Conservation (phyloP, 2,113 vertebrate genomes). For the Dendrocopos noguchii region DNA sequence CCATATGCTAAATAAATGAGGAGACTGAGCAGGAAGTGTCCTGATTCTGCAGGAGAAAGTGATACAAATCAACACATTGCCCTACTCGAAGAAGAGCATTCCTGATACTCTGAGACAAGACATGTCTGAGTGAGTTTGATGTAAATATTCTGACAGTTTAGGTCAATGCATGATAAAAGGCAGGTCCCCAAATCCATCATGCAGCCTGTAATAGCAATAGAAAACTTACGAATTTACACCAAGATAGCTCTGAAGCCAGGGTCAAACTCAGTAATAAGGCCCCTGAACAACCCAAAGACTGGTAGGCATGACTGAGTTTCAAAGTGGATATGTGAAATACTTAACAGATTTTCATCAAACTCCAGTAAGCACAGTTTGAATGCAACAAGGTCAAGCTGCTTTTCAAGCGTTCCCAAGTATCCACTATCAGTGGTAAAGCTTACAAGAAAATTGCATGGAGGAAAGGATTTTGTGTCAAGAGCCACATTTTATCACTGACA, state of each 20-base stretch:
- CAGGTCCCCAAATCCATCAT: background rate
- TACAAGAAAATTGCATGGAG: background rate
- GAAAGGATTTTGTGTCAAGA: constrained; percentile 8
- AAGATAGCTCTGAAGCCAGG: background rate
- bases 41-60: background rate
- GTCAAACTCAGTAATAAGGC: background rate
- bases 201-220: background rate
- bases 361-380: constrained; percentile 6
- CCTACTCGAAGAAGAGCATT: background rate
- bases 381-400: constrained; percentile 39
- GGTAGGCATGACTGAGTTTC: background rate
- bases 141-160: background rate
- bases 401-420: background rate
- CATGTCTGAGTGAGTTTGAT: rapidly evolving
- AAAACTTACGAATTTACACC: background rate
- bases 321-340: background rate
- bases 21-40: background rate
- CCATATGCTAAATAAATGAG: background rate
- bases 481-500: background rate
- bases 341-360: constrained; percentile 1
- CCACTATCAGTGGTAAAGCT: background rate
- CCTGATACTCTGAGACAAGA: background rate
- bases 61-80: background rate
- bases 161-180: background rate
- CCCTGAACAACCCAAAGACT: background rate